These are phyloP conservation scores for Eubasilissa splendida DNA, from an alignment of 2,888 invertebrate genomes.

Conservation along the genomic window DNA sequence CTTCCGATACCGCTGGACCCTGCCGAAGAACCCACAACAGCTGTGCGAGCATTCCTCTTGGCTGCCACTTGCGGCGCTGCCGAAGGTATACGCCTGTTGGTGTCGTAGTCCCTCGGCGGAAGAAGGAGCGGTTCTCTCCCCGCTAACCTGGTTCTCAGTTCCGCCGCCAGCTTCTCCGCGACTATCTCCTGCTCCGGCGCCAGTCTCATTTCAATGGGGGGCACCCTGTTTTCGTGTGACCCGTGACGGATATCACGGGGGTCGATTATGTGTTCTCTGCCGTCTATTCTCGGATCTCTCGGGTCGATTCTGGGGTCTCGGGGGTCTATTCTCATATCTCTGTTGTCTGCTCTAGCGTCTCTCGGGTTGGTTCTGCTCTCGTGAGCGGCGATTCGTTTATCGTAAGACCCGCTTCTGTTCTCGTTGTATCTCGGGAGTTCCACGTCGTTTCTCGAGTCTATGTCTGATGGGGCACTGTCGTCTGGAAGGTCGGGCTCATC, in stretches of 20 bases:
- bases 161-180: slow-evolving; percentile 89
- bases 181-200: slow-evolving; percentile 67
- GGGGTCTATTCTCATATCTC: slow-evolving; percentile 30
- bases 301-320: slow-evolving; percentile 27
- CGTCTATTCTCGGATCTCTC: slow-evolving; percentile 19
- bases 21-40: slow-evolving; percentile 78
- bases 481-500: slow-evolving; percentile 60
- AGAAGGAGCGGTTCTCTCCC: slow-evolving; percentile 83
- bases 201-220: slow-evolving; percentile 63
- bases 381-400: slow-evolving; percentile 17
- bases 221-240: slow-evolving; percentile 70
- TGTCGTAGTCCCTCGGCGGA: slow-evolving; percentile 96
- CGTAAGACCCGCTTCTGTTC: slow-evolving; percentile 15
- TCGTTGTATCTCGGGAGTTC: slow-evolving; percentile 37
- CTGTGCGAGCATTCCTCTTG: slow-evolving; percentile 43
- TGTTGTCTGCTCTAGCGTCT: slow-evolving; percentile 19
- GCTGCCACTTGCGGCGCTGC: slow-evolving; percentile 39
- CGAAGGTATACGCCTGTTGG: slow-evolving; percentile 76
- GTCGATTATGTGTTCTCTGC: slow-evolving; percentile 45
- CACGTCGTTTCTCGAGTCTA: slow-evolving; percentile 25
- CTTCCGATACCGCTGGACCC: slow-evolving; percentile 93
- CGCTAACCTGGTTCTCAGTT: slow-evolving; percentile 77
- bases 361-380: slow-evolving; percentile 24
- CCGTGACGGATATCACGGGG: slow-evolving; percentile 78
- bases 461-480: slow-evolving; percentile 57